Conservation (phyloP, 2,888 invertebrate genomes). For the Scaptomyza reducta region DNA sequence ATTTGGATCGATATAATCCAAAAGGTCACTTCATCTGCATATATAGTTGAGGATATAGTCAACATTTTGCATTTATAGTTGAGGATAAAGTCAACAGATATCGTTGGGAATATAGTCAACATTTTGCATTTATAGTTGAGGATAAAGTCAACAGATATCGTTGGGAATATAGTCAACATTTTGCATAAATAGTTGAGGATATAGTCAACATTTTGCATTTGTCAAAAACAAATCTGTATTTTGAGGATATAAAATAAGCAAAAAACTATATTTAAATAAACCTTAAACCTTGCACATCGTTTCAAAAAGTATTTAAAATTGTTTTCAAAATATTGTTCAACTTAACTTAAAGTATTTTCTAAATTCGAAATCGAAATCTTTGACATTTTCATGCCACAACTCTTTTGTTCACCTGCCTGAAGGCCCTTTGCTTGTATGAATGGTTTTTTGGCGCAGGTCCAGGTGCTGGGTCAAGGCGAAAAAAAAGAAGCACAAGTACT, state of each 20-base stretch:
- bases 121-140: too few species aligned
- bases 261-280: too few species aligned
- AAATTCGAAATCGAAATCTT: background rate
- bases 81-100: too few species aligned
- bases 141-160: too few species aligned
- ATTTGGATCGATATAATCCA: conserved; percentile 31
- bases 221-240: too few species aligned
- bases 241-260: too few species aligned
- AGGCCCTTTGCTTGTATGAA: background rate
- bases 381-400: background rate
- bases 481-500: conserved; percentile 8
- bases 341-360: background rate
- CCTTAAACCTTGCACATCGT: too few species aligned
- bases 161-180: background rate
- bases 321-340: background rate
- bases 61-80: background rate
- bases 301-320: background rate
- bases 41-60: background rate
- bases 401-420: background rate
- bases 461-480: conserved; percentile 45
- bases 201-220: background rate
- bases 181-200: background rate
- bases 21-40: conserved; percentile 19
- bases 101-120: background rate
- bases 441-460: conserved; percentile 36